Base-by-base conservation (phyloP, 1,140 invertebrate species). In the Ceratosolen fusciceps region DNA sequence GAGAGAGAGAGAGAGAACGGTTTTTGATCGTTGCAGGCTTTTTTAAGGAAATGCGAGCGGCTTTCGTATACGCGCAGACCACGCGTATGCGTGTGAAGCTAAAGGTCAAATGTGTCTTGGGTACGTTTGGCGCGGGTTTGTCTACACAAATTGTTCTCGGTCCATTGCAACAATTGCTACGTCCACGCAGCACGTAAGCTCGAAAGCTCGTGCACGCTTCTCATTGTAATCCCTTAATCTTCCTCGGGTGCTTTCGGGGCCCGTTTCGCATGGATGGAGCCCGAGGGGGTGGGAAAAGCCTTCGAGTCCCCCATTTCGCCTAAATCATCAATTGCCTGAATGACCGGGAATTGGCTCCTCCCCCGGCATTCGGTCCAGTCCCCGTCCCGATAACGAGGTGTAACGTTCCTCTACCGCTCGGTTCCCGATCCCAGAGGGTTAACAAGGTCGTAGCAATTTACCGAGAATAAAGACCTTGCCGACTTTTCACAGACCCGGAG, bases 401-500 rank as follows among this genome's bases (percentile, higher is more conserved):
- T 49, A 81, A 74, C 31, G 56, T 14, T 74, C 29, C 52, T 73
- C 29, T 54, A 52, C 31, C 34, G 56, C 37, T 67, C 62, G 74
- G 68, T 81, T 78, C 47, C 39, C 71, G 31, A 56, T 16, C 43
- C 16, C 58, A 65, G 47, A 54, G 39, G 31, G 74, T 81, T 85
- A 83, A 84, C 82, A 85, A 83, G 82, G 81, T 85, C 81, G 75
- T 70, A 83, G 34, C 74, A 80, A 84, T 85, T 71, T 80, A 82
- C 34, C 39, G 49, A 12, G 47, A 56, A 71, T 19, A 21, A 49
- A 58, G 84, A 83, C 81, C 83, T 86, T 85, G 84, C 34, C 47
- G 60, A n/a, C n/a, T n/a, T n/a, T n/a, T n/a, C n/a, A n/a, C n/a
- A n/a, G n/a, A n/a, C n/a, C n/a, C n/a, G n/a, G n/a, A n/a, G n/a